These are phyloP conservation scores for Philereme vetulata DNA, from an alignment of 2,888 invertebrate species.

Conservation along the genomic window DNA sequence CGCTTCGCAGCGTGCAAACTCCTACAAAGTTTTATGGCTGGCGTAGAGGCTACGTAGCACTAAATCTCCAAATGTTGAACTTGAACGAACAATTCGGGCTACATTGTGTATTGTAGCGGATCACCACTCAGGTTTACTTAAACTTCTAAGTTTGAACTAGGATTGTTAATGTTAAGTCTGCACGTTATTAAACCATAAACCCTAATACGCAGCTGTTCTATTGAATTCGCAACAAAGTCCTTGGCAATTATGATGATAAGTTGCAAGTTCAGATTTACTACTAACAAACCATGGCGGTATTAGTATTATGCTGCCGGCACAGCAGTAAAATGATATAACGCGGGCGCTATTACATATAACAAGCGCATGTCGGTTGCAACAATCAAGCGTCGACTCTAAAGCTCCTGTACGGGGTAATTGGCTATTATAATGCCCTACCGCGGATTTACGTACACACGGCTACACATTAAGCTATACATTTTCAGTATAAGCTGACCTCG, in stretches of 20 bases:
- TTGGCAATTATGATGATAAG: constrained; percentile 9
- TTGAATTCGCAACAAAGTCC: constrained; percentile 12
- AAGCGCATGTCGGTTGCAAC: constrained; percentile 34
- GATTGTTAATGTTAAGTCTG: constrained; percentile 22
- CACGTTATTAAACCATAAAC: constrained; percentile 11
- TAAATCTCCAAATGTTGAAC: constrained; percentile 52
- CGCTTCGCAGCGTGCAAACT: constrained; percentile 52
- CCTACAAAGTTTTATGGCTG: constrained; percentile 55
- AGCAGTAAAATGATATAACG: constrained; percentile 16
- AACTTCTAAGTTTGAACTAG: constrained; percentile 29
- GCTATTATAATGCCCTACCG: constrained; percentile 42
- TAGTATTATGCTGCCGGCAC: constrained; percentile 11
- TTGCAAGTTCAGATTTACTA: constrained; percentile 9
- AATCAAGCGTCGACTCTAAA: constrained; percentile 35
- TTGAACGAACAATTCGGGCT: constrained; percentile 49
- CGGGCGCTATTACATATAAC: constrained; percentile 27
- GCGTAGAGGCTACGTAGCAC: constrained; percentile 48
- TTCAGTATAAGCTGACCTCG: too few species aligned
- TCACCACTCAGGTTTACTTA: constrained; percentile 40
- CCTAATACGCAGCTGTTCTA: not conserved
- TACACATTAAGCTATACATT: too few species aligned
- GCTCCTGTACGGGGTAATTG: constrained; percentile 42
- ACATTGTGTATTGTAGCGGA: constrained; percentile 53
- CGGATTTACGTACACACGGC: too few species aligned
- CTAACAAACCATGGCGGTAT: constrained; percentile 7